These are phyloP conservation scores for Glareola pratincola DNA, from an alignment of 2,113 vertebrate species.

Conservation along the genomic window DNA sequence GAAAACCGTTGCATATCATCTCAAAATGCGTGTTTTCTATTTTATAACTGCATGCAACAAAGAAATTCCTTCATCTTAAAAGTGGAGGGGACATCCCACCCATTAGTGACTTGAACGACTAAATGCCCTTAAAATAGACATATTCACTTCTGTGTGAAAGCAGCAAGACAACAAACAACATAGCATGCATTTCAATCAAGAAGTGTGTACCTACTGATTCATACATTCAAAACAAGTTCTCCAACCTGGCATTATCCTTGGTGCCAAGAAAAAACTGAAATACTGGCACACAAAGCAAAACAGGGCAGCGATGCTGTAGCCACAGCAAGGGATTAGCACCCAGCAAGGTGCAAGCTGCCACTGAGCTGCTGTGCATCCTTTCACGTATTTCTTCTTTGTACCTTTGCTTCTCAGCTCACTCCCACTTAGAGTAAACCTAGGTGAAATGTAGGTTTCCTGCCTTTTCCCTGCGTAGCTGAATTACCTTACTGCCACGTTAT, in stretches of 20 bases:
- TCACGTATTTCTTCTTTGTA: not conserved
- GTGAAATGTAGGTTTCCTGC: not conserved
- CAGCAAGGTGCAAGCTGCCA: not conserved
- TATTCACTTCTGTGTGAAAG: not conserved
- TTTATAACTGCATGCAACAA: not conserved
- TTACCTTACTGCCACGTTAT: not conserved
- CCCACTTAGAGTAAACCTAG: not conserved
- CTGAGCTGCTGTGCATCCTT: fast-evolving
- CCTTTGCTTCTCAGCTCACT: not conserved
- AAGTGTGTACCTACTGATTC: not conserved
- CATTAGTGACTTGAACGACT: not conserved
- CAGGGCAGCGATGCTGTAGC: not conserved
- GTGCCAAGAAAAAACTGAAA: not conserved
- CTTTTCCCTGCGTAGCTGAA: not conserved
- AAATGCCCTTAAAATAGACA: not conserved
- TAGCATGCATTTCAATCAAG: not conserved
- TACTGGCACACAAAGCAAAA: not conserved
- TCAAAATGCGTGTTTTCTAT: not conserved
- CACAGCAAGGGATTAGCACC: not conserved
- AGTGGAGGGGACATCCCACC: not conserved
- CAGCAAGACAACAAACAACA: not conserved
- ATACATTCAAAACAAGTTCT: not conserved
- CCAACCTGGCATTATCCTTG: not conserved
- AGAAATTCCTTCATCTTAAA: not conserved
- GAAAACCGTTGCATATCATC: not conserved